A percentile compares a stretch with the other conserved stretches of the same genome.
phyloP scores from a whole-genome alignment of 1,140 invertebrate genomes.

The Amphibalanus amphitrite region DNA sequence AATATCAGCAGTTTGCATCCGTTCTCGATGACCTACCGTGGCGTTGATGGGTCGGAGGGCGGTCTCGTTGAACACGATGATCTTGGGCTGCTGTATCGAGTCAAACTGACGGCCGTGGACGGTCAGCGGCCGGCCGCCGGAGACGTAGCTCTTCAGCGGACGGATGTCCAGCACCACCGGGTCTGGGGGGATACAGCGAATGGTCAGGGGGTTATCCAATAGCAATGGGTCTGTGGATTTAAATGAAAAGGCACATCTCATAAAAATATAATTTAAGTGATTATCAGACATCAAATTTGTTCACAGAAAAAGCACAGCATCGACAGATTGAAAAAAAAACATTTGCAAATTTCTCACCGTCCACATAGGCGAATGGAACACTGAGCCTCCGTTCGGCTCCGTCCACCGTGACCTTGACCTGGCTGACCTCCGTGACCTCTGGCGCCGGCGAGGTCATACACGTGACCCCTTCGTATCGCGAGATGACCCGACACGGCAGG shows the following conservation, averaged over 20 bases:
- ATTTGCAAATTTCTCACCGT: constrained; percentile 21
- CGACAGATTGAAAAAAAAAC: no score
- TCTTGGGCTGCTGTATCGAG: constrained; percentile 75
- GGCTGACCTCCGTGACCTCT: constrained; percentile 30
- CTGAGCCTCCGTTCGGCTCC: constrained; percentile 39
- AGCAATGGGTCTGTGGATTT: no score
- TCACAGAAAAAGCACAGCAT: no score
- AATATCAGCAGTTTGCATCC: no score
- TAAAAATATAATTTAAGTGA: no score
- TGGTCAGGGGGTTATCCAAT: no score
- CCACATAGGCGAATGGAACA: constrained; percentile 64
- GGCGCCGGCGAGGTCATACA: constrained; percentile 59
- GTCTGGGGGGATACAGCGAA: no score
- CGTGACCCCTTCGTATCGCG: constrained; percentile 62
- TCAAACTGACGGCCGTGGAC: constrained; percentile 81
- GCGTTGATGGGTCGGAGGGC: not conserved
- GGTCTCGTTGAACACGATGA: constrained; percentile 48
- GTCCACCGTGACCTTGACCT: constrained; percentile 61
- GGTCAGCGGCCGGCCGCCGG: constrained; percentile 81
- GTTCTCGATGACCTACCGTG: not conserved
- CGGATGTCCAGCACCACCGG: constrained; percentile 65
- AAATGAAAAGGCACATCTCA: no score
- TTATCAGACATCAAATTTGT: no score
- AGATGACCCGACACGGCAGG: constrained; percentile 54
- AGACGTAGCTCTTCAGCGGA: constrained; percentile 65